These are phyloP conservation scores for Apotomis capreana DNA, from an alignment of 2,888 invertebrate genomes.

Conservation along the genomic window DNA sequence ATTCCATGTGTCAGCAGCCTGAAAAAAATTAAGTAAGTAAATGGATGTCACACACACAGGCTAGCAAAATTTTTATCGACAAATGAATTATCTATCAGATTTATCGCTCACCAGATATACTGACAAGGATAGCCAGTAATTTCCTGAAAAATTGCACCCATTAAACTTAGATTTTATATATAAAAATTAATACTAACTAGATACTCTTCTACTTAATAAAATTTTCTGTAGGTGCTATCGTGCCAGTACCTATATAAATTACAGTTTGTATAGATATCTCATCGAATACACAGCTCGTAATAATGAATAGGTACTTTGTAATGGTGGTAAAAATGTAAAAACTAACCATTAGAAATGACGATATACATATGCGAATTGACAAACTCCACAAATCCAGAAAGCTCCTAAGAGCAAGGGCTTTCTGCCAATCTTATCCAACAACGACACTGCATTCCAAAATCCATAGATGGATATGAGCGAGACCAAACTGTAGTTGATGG, in stretches of 20 bases:
- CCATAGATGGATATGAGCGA: not conserved
- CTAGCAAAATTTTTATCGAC: too few relatives aligned
- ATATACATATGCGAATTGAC: not conserved
- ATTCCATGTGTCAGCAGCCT: constrained; percentile 17
- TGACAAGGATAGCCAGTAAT: constrained; percentile 55
- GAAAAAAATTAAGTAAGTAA: not conserved
- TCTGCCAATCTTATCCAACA: constrained; percentile 1
- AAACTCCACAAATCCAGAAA: constrained; percentile 9
- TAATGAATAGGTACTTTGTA: not conserved
- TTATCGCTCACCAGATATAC: constrained; percentile 72
- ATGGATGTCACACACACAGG: too few relatives aligned
- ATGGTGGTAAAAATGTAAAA: not conserved
- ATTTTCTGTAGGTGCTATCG: too few relatives aligned
- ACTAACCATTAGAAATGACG: not conserved
- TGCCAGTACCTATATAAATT: too few relatives aligned
- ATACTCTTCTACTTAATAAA: too few relatives aligned
- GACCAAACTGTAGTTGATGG: not conserved
- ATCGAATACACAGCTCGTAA: too few relatives aligned
- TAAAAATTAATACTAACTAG: too few relatives aligned
- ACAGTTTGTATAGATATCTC: too few relatives aligned
- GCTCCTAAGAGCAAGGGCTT: not conserved
- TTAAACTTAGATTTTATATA: too few relatives aligned
- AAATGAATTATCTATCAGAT: constrained; percentile 45
- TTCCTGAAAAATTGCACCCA: not conserved
- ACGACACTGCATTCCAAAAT: not conserved